phyloP scores from a whole-genome alignment of 2,113 vertebrate genomes.

The Vulpes vulpes region DNA sequence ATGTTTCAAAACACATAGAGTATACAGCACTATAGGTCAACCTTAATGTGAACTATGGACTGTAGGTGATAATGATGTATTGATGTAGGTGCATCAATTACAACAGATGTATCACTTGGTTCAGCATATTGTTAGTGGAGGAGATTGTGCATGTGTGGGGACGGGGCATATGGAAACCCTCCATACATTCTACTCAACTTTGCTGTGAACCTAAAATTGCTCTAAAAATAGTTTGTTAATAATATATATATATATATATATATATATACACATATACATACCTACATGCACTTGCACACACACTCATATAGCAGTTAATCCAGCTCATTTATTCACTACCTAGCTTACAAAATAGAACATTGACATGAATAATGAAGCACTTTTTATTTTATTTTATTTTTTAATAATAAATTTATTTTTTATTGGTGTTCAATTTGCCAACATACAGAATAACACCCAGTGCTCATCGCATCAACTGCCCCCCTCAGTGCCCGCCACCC shows the following conservation, averaged over 20 bases:
- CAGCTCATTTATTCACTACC: not conserved
- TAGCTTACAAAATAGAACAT: not conserved
- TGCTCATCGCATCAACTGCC: too few relatives aligned
- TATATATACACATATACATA: not conserved
- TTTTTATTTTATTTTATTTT: not conserved
- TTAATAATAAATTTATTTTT: not conserved
- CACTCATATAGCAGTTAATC: not conserved
- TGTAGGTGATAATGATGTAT: not conserved
- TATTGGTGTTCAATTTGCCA: too few relatives aligned
- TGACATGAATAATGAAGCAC: not conserved
- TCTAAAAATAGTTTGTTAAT: constrained; percentile 21
- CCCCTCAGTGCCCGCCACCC: too few relatives aligned
- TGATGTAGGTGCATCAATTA: not conserved
- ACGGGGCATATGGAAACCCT: not conserved
- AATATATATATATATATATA: not conserved
- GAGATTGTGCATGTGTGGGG: not conserved
- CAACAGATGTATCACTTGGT: not conserved
- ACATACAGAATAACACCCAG: too few relatives aligned
- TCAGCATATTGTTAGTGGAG: not conserved
- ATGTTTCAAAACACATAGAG: not conserved
- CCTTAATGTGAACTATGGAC: not conserved
- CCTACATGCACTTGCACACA: not conserved
- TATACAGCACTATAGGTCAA: not conserved
- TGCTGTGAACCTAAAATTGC: not conserved
- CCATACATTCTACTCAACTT: not conserved